Evolutionary conservation across 1,140 invertebrate species (phyloP).

Genomic region (Drosophila repleta): DNA sequence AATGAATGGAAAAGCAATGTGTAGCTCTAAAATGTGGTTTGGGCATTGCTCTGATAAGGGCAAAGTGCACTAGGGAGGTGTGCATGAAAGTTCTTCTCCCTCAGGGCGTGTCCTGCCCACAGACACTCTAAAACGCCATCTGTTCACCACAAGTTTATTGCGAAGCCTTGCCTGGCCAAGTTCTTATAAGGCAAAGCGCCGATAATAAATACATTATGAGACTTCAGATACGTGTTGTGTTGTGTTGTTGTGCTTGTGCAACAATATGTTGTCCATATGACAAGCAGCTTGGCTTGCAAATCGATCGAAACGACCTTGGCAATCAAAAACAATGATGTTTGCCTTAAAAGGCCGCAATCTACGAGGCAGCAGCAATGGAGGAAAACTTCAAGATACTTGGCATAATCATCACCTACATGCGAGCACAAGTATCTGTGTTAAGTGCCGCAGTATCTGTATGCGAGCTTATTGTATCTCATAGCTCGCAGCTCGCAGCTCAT

Average conservation of each 20-base stretch:
- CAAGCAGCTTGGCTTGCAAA: slow-evolving; percentile 49
- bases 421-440: slow-evolving; percentile 36
- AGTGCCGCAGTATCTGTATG: slow-evolving; percentile 29
- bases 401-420: slow-evolving; percentile 61
- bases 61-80: too few species aligned
- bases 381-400: slow-evolving; percentile 38
- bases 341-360: slow-evolving; percentile 64
- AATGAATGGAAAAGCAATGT: too few species aligned
- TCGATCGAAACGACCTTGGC: slow-evolving; percentile 75
- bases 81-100: too few species aligned
- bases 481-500: slow-evolving; percentile 32
- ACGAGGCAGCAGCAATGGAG: slow-evolving; percentile 32
- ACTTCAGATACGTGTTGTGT: slow-evolving; percentile 9
- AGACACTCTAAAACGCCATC: slow-evolving; percentile 8
- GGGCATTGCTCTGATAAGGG: too few species aligned
- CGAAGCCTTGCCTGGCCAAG: slow-evolving; percentile 6
- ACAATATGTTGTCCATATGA: slow-evolving; percentile 43
- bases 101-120: not conserved
- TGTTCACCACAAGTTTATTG: slow-evolving; percentile 29
- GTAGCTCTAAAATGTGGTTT: too few species aligned
- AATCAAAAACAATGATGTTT: slow-evolving; percentile 72
- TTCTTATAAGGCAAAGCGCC: slow-evolving; percentile 19
- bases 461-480: slow-evolving; percentile 29
- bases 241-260: slow-evolving; percentile 21
- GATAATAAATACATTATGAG: slow-evolving; percentile 27